These are phyloP conservation scores for Myotis davidii DNA, from an alignment of 2,113 vertebrate species.

Conservation along the genomic window DNA sequence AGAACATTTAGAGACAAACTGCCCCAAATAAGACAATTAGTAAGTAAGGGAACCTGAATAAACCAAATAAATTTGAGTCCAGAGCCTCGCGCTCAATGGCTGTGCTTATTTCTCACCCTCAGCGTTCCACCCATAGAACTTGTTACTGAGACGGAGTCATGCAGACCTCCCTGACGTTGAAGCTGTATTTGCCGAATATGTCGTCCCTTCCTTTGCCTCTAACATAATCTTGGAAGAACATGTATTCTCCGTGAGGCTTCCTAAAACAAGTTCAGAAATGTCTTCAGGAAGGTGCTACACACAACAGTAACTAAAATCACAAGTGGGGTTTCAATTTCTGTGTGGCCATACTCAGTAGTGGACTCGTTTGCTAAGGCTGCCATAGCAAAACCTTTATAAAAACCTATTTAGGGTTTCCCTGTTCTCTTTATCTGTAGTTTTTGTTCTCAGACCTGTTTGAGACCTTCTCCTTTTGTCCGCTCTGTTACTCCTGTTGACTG, in stretches of 20 bases:
- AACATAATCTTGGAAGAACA: background rate
- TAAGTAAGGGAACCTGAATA: background rate
- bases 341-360: background rate
- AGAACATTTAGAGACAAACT: background rate
- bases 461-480: background rate
- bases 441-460: background rate
- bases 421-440: background rate
- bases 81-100: background rate
- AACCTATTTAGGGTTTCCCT: background rate
- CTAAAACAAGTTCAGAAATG: background rate
- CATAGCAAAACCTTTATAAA: background rate
- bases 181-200: background rate
- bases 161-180: background rate
- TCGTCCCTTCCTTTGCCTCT: background rate
- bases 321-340: background rate
- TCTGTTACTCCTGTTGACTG: background rate
- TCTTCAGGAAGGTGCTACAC: background rate
- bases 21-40: background rate
- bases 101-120: background rate
- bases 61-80: background rate
- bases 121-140: background rate
- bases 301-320: background rate
- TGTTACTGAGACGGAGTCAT: background rate
- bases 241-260: background rate
- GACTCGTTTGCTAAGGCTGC: background rate